Evolutionary conservation across 2,797 vertebrate genomes (phyloP), one percentile per base, ranked within the genome.

Genomic region (Danio choprae): DNA sequence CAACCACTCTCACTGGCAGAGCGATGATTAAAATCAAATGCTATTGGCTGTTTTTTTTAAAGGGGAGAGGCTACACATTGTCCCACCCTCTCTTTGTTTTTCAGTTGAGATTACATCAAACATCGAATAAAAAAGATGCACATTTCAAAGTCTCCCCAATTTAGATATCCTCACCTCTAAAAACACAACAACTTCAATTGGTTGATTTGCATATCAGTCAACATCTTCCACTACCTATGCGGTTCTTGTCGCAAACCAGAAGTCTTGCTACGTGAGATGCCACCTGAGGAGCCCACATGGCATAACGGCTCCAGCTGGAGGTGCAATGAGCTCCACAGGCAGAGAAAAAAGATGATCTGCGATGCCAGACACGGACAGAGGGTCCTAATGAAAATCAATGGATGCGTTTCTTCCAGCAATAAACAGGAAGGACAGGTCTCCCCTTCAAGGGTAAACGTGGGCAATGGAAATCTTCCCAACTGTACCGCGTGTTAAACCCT

Each of bases 381-480:
- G 69, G 79, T 64, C 48, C 82, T 84, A 85, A 86, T 84, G 84
- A 84, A 86, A 87, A 87, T 86, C 84, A 84, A 87, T 87, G 86
- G 74, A 68, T 36, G 70, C n/a, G n/a, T 76, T 85, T 76, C 76
- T 83, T 79, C 65, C 64, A 79, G 81, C 81, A 79, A 84, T 83
- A 84, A 85, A 84, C 85, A 83, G 69, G 73, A 79, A 74, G 73
- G 84, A 75, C 22, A 64, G 50, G 38, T 81, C 78, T 79, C 60
- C 58, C 67, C 79, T 85, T 84, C 75, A 82, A 85, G 86, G 84
- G 80, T 84, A 86, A 81, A 81, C 64, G 73, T 18, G 65, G 82
- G 71, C 74, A 81, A 86, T 81, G 79, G 72, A 83, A 82, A 78
- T 77, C 82, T 82, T 86, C 81, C 83, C 74, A 64, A 81, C 71